These are phyloP conservation scores for Hylaea fasciaria DNA, from an alignment of 2,888 invertebrate species.

Conservation along the genomic window DNA sequence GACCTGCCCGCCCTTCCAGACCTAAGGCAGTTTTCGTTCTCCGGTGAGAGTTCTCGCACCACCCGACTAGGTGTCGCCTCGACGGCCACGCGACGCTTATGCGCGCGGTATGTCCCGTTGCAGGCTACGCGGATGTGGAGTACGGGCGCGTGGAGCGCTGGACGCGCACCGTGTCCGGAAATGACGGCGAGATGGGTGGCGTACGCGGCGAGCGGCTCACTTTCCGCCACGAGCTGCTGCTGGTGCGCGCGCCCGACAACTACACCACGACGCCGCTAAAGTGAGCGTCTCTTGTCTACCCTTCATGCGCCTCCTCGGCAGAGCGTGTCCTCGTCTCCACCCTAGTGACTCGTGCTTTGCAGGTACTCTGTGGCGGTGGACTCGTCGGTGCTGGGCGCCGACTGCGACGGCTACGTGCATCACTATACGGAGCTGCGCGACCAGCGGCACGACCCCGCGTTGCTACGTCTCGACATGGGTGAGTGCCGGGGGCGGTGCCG, in stretches of 20 bases:
- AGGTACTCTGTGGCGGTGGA: conserved; percentile 71
- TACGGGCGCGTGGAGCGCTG: conserved; percentile 57
- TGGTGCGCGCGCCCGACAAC: conserved; percentile 54
- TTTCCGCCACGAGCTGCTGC: conserved; percentile 65
- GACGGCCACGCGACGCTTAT: neutral
- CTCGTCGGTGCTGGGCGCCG: conserved; percentile 70
- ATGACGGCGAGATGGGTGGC: conserved; percentile 60
- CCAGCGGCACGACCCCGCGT: conserved; percentile 46
- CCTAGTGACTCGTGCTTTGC: conserved; percentile 18
- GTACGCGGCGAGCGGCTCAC: conserved; percentile 65
- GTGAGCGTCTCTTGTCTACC: conserved; percentile 43
- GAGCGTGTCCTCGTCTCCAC: too few species aligned
- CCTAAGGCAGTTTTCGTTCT: conserved; percentile 59
- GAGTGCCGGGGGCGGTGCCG: neutral
- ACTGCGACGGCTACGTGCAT: conserved; percentile 69
- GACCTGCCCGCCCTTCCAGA: conserved; percentile 66
- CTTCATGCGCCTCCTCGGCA: too few species aligned
- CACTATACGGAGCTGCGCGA: conserved; percentile 57
- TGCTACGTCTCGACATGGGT: conserved; percentile 62
- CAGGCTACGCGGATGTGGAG: conserved; percentile 55
- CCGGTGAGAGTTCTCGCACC: conserved; percentile 48
- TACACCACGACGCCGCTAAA: conserved; percentile 56
- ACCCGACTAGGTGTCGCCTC: neutral
- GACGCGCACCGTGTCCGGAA: conserved; percentile 53
- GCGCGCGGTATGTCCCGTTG: conserved; percentile 3